Conservation (phyloP, 2,888 invertebrate genomes). For the Pheosia gnoma region DNA sequence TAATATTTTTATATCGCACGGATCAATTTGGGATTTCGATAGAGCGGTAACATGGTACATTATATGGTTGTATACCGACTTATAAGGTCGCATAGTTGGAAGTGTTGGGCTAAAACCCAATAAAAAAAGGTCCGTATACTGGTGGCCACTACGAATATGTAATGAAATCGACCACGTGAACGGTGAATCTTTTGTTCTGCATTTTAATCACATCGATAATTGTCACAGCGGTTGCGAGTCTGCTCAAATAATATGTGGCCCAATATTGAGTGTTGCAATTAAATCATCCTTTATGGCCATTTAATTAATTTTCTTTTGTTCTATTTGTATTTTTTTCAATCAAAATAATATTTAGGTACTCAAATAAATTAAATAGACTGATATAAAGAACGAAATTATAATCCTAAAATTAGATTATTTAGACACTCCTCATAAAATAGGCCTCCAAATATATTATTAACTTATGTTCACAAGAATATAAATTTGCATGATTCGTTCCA, state of each 20-base stretch:
- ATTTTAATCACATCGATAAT: constrained; percentile 38
- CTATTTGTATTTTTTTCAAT: neutral
- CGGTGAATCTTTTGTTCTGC: constrained; percentile 41
- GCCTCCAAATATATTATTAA: neutral
- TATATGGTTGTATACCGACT: neutral
- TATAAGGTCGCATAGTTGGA: neutral
- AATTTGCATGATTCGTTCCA: neutral
- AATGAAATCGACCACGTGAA: constrained; percentile 43
- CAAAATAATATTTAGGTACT: too few species aligned
- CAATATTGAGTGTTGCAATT: constrained; percentile 31
- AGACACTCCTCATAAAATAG: too few species aligned
- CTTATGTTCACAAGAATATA: neutral
- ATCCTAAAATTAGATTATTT: too few species aligned
- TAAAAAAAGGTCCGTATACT: constrained; percentile 4
- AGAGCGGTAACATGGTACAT: too few species aligned
- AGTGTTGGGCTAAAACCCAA: neutral
- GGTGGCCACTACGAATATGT: constrained; percentile 11
- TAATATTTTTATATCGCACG: neutral
- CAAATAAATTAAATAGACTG: too few species aligned
- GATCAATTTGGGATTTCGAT: too few species aligned
- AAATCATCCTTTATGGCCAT: constrained; percentile 20
- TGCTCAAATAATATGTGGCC: constrained; percentile 24
- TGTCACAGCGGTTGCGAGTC: constrained; percentile 22
- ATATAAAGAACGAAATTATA: too few species aligned
- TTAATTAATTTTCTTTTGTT: constrained; percentile 24